Conservation (phyloP, 2,888 invertebrate species). For the Heterodera filipjevi region DNA sequence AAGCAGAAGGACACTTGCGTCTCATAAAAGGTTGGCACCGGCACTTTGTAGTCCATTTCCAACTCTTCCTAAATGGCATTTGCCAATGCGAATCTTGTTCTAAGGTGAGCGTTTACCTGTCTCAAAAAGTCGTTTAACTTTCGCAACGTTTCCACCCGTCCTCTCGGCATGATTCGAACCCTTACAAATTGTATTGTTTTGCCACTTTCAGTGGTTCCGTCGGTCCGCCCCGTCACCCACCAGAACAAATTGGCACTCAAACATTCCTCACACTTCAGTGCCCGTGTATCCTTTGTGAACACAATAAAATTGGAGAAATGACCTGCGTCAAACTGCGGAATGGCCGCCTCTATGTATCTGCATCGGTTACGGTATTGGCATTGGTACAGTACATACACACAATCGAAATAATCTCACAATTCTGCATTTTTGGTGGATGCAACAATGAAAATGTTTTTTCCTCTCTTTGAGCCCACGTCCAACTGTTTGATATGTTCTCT, state of each 20-base stretch:
- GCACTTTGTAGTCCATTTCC: constrained; percentile 51
- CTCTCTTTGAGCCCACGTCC: constrained; percentile 8
- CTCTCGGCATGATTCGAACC: constrained; percentile 33
- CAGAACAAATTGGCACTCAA: constrained; percentile 37
- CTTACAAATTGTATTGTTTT: background rate
- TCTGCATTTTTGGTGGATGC: constrained; percentile 58
- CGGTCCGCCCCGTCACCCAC: constrained; percentile 3
- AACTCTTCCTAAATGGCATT: constrained; percentile 49
- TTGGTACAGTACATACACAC: constrained; percentile 30
- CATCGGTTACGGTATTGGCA: no score
- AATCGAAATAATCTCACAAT: constrained; percentile 28
- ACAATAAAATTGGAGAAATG: constrained; percentile 46
- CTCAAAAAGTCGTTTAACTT: constrained; percentile 52
- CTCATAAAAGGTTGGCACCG: constrained; percentile 44
- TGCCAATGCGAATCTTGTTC: constrained; percentile 23
- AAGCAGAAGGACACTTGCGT: constrained; percentile 37
- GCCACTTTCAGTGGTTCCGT: background rate
- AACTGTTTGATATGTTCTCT: constrained; percentile 24
- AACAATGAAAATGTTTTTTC: constrained; percentile 48
- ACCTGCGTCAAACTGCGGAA: constrained; percentile 27
- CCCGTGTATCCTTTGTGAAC: constrained; percentile 56
- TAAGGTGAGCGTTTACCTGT: background rate
- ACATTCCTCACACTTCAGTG: constrained; percentile 54
- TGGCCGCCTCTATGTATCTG: constrained; percentile 24
- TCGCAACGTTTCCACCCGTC: constrained; percentile 43